Conservation (phyloP, 2,113 vertebrate species). For the Hippolais icterina region DNA sequence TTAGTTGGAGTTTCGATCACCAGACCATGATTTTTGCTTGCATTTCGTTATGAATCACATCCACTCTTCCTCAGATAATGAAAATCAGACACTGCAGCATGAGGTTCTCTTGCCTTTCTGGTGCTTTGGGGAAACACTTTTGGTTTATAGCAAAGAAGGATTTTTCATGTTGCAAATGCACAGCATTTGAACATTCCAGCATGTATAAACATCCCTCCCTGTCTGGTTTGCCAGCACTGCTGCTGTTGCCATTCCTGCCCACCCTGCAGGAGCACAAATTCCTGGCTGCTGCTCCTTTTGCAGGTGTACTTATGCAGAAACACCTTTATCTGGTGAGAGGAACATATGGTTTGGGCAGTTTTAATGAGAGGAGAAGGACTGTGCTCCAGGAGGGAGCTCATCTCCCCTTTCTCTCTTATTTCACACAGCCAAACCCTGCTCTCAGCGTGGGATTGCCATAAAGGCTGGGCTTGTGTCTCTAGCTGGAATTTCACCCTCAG, state of each 20-base stretch:
- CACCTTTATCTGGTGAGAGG: background rate
- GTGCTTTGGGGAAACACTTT: background rate
- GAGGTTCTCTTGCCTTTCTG: background rate
- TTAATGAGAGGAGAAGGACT: background rate
- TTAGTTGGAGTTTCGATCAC: slow-evolving; percentile 7
- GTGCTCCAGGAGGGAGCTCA: background rate
- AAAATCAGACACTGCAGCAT: background rate
- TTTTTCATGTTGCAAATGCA: background rate
- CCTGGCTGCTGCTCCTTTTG: background rate
- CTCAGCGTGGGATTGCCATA: background rate
- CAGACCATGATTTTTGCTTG: background rate
- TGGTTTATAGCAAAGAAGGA: background rate
- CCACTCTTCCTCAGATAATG: background rate
- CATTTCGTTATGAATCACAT: background rate
- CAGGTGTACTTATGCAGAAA: background rate
- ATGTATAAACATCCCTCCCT: background rate
- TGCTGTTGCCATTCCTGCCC: background rate
- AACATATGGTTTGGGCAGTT: background rate
- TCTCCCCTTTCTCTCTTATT: background rate
- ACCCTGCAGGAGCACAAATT: background rate
- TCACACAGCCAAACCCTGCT: background rate
- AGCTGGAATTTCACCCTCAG: slow-evolving; percentile 7
- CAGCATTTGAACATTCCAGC: background rate
- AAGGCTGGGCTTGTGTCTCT: background rate
- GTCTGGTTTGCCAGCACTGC: background rate